Evolutionary conservation across 2,888 invertebrate species (phyloP).

Genomic region (Eupeodes latifasciatus): DNA sequence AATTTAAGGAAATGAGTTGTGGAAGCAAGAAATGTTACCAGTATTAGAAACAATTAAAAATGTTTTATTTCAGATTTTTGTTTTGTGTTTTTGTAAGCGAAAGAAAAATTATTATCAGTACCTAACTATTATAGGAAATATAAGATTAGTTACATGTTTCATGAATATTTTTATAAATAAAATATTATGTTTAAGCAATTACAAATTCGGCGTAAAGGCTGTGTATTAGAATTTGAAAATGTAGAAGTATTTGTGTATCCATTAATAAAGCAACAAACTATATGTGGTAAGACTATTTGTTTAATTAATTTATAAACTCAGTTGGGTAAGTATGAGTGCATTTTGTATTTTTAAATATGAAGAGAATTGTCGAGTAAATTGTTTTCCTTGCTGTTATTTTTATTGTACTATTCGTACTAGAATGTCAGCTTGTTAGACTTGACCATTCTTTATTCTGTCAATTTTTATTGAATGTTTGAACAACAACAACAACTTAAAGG

Average conservation of each 20-base stretch:
- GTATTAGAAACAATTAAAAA: conserved; percentile 51
- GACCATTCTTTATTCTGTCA: no score
- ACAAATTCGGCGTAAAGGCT: conserved; percentile 77
- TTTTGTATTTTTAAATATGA: no score
- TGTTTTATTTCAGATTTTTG: neutral
- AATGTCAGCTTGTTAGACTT: no score
- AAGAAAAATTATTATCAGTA: conserved; percentile 43
- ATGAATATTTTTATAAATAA: conserved; percentile 43
- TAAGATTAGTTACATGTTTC: conserved; percentile 42
- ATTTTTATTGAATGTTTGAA: no score
- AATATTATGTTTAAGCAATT: conserved; percentile 60
- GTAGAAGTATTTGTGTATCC: neutral
- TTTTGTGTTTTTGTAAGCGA: neutral
- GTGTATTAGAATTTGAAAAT: conserved; percentile 74
- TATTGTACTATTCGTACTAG: no score
- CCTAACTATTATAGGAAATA: conserved; percentile 29
- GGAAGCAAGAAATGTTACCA: neutral
- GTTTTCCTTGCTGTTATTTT: no score
- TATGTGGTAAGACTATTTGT: no score
- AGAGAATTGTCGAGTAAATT: no score
- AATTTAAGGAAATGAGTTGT: conserved; percentile 81
- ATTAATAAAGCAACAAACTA: neutral
- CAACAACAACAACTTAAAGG: no score
- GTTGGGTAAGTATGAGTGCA: no score
- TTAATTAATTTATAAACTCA: no score